Percentiles rank a stretch among this genome's conserved stretches.
Conservation (phyloP, 2,113 vertebrate genomes). For the Myocastor coypus region DNA sequence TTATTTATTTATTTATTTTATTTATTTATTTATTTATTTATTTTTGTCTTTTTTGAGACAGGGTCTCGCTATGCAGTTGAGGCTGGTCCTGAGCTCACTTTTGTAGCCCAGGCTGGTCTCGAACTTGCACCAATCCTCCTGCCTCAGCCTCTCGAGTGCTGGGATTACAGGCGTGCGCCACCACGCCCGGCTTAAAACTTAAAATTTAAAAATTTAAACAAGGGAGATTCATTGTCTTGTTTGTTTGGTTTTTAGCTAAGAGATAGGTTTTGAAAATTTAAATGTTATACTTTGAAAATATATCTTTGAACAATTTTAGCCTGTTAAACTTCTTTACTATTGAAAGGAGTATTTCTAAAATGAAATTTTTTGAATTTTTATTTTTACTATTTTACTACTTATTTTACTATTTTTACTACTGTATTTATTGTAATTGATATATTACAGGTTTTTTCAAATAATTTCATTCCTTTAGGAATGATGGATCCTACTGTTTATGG, state of each 20-base stretch:
- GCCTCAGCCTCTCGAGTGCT: too few species aligned
- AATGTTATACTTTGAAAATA: slow-evolving; percentile 39
- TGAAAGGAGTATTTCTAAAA: slow-evolving; percentile 58
- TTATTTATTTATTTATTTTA: too few species aligned
- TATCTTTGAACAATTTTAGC: slow-evolving; percentile 9
- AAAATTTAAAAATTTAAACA: slow-evolving; percentile 19
- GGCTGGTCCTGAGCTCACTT: too few species aligned
- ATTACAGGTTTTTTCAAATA: not conserved
- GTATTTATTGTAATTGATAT: not conserved
- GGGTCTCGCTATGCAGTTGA: too few species aligned
- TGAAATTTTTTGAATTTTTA: slow-evolving; percentile 36
- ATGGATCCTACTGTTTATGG: not conserved
- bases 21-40: too few species aligned
- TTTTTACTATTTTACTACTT: too few species aligned
- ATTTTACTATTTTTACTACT: slow-evolving; percentile 8
- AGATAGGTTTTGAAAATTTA: slow-evolving; percentile 50
- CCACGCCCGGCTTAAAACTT: too few species aligned
- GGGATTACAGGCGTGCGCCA: too few species aligned
- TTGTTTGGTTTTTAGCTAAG: slow-evolving; percentile 44
- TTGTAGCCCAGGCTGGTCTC: too few species aligned
- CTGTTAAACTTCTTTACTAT: slow-evolving; percentile 35
- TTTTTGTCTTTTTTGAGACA: too few species aligned
- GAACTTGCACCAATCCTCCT: too few species aligned
- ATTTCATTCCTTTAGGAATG: slow-evolving; percentile 35
- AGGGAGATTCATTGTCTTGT: slow-evolving; percentile 18